Evolutionary conservation across 2,888 invertebrate genomes (phyloP), one percentile per base, ranked within the genome.

Genomic region (Phortica okadai): DNA sequence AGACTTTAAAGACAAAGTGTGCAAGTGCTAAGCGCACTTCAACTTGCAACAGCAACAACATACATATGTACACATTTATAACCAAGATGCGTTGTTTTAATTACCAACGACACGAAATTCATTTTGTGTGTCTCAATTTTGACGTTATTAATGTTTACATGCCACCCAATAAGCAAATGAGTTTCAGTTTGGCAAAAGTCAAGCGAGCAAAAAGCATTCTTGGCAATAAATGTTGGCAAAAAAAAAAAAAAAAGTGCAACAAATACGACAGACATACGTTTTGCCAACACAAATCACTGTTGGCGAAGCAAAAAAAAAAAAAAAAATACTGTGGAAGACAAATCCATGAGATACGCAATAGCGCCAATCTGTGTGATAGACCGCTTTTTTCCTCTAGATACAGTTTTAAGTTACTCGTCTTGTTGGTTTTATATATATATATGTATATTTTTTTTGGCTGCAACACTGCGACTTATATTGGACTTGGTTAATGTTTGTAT

Each of bases 61-160:
- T 76, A 79, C 73, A 76, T 76, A 81, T 83, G 82, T 82, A 79
- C 82, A 84, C 84, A 87, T 84, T 87, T 86, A 86, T 86, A 82
- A 79, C 87, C 86, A 79, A 33, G 83, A 79, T 79, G 82, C 85
- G 81, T 73, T 81, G 86, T 84, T 89, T 89, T 89, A 89, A 89
- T 89, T 89, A 89, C 89, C 82, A 85, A 79, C 84, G 88, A 88
- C 88, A 89, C 82, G 84, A 88, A 88, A 89, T 89, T 86, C 89
- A 89, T 89, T 89, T 88, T 82, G 84, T 83, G 87, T 88, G 89
- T 89, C 87, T 87, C 87, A 89, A 88, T 88, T 89, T 88, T 88
- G 88, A 89, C 88, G 85, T 88, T 89, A 88, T 89, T 88, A 89
- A 89, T 89, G 88, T 82, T 84, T 83, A 83, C 87, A 88, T 89